phyloP scores from a whole-genome alignment of 2,888 invertebrate species.

The Andrena fulva region DNA sequence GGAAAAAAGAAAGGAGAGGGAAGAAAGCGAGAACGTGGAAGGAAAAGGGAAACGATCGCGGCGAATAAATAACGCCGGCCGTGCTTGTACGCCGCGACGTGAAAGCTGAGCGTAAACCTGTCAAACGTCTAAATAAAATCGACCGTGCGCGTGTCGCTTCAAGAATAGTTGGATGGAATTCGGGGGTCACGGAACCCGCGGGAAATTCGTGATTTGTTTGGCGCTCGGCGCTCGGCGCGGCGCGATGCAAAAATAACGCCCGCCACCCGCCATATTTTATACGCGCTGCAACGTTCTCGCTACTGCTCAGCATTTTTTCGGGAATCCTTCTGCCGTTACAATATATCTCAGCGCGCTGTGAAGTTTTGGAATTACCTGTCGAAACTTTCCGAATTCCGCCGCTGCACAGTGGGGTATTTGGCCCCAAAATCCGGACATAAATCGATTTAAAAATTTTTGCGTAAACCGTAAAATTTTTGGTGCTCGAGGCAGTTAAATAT shows the following conservation, averaged over 20 bases:
- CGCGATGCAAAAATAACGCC: slow-evolving; percentile 18
- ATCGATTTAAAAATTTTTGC: no score
- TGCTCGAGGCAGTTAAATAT: no score
- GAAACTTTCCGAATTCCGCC: no score
- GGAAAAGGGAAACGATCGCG: background rate
- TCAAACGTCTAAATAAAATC: slow-evolving; percentile 55
- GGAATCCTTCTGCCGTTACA: background rate
- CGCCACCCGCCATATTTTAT: slow-evolving; percentile 7
- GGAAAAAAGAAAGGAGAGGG: background rate
- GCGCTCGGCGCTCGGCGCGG: background rate
- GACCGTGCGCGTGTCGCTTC: slow-evolving; percentile 28
- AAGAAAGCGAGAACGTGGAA: background rate
- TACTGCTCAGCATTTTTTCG: background rate
- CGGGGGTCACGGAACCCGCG: background rate
- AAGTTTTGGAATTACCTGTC: no score
- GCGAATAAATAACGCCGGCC: slow-evolving; percentile 46
- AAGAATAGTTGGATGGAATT: slow-evolving; percentile 29
- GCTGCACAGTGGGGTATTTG: no score
- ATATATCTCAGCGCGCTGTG: no score
- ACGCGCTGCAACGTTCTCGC: background rate
- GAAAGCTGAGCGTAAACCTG: slow-evolving; percentile 54
- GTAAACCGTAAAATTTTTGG: no score
- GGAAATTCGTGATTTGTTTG: slow-evolving; percentile 48
- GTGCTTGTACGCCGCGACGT: slow-evolving; percentile 18
- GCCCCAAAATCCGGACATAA: no score